phyloP scores from a whole-genome alignment of 2,888 invertebrate species.

The Amorpha juglandis region DNA sequence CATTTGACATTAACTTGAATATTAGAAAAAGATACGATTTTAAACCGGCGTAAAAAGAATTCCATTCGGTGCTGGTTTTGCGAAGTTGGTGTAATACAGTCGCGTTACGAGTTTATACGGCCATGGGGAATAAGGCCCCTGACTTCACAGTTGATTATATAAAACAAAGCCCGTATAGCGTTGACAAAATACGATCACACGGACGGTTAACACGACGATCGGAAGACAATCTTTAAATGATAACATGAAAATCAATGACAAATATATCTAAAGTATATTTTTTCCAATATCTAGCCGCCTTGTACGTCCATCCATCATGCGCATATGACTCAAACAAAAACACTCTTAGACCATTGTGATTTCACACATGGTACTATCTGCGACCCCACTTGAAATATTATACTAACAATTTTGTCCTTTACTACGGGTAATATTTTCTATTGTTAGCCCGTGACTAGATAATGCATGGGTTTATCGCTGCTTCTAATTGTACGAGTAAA shows the following conservation, averaged over 20 bases:
- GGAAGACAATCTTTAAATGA: too few relatives aligned
- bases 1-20: too few relatives aligned
- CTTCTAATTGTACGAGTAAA: conserved; percentile 73
- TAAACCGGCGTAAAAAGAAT: too few relatives aligned
- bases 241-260: neutral
- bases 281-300: conserved; percentile 1
- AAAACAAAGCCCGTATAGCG: too few relatives aligned
- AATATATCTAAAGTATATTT: neutral
- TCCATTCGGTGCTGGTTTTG: too few relatives aligned
- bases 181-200: too few relatives aligned
- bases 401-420: conserved; percentile 74
- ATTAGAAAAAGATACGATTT: too few relatives aligned
- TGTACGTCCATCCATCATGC: conserved; percentile 63
- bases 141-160: too few relatives aligned
- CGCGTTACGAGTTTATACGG: too few relatives aligned
- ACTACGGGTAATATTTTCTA: conserved; percentile 71
- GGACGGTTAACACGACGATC: too few relatives aligned
- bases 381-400: conserved; percentile 80
- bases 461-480: conserved; percentile 81
- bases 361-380: conserved; percentile 76
- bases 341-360: conserved; percentile 70
- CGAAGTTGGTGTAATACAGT: too few relatives aligned
- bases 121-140: too few relatives aligned
- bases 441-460: conserved; percentile 77
- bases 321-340: conserved; percentile 54